Conservation (phyloP, 2,888 invertebrate genomes). For the Tuberolachnus salignus region DNA sequence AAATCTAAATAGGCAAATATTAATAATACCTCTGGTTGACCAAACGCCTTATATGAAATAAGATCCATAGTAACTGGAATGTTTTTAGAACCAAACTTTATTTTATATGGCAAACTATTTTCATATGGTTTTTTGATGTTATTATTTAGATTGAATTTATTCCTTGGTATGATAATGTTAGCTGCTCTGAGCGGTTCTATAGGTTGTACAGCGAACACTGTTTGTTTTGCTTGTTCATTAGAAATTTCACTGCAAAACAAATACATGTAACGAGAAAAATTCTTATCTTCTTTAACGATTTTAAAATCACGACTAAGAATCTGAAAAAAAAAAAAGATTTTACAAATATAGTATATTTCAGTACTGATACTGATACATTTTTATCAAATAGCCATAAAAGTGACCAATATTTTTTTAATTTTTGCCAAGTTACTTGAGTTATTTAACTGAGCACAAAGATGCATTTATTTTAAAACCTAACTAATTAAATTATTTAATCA, state of each 20-base stretch:
- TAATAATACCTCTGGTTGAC: conserved; percentile 34
- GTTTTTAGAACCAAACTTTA: conserved; percentile 48
- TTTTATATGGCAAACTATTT: conserved; percentile 43
- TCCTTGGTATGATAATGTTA: conserved; percentile 42
- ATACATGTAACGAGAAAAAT: conserved; percentile 52
- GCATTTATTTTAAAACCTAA: too few relatives aligned
- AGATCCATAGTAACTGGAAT: conserved; percentile 49
- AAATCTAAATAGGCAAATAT: too few relatives aligned
- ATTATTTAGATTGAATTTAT: conserved; percentile 41
- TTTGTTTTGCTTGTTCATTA: conserved; percentile 33
- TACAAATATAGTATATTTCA: too few relatives aligned
- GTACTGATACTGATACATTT: too few relatives aligned
- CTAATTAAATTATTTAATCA: too few relatives aligned
- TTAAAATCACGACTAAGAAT: conserved; percentile 52
- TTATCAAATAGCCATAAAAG: too few relatives aligned
- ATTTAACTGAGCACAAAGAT: too few relatives aligned
- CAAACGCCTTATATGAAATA: conserved; percentile 50
- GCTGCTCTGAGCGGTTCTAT: conserved; percentile 52
- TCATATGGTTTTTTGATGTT: conserved; percentile 34
- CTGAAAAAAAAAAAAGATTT: conserved; percentile 44
- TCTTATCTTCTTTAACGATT: conserved; percentile 49
- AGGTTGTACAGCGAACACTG: conserved; percentile 47
- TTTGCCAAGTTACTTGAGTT: too few relatives aligned
- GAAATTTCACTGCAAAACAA: conserved; percentile 51
- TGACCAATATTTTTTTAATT: too few relatives aligned